Conservation (phyloP, 2,113 vertebrate genomes). For the Megaceryle maxima region DNA sequence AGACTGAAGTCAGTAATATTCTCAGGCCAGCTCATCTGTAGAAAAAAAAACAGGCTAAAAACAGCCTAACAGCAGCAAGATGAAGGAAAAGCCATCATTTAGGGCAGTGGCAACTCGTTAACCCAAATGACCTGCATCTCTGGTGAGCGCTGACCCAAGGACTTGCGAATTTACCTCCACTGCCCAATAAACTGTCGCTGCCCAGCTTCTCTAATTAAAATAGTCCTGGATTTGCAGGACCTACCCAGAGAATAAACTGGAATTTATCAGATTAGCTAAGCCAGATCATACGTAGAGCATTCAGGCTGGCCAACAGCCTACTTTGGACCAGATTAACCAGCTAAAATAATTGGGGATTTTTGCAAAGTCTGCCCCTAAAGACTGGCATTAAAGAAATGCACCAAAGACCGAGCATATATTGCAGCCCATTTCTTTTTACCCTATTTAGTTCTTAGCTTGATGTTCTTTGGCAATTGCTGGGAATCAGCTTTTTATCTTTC, state of each 20-base stretch:
- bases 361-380: slow-evolving; percentile 69
- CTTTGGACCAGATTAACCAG: slow-evolving; percentile 67
- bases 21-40: not conserved
- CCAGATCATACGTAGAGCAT: slow-evolving; percentile 51
- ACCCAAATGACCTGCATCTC: slow-evolving; percentile 60
- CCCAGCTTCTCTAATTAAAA: slow-evolving; percentile 65
- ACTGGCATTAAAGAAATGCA: slow-evolving; percentile 58
- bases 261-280: slow-evolving; percentile 71
- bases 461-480: slow-evolving; percentile 20
- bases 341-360: slow-evolving; percentile 73
- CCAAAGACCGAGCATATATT: slow-evolving; percentile 34
- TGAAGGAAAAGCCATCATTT: slow-evolving; percentile 43
- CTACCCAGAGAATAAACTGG: slow-evolving; percentile 68
- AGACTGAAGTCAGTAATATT: not conserved
- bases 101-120: slow-evolving; percentile 53
- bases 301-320: slow-evolving; percentile 69
- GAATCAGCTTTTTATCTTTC: slow-evolving; percentile 40
- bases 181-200: slow-evolving; percentile 59
- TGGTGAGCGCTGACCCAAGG: not conserved
- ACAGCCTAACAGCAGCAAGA: not conserved
- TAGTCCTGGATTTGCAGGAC: slow-evolving; percentile 66
- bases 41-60: slow-evolving; percentile 9
- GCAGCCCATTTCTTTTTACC: slow-evolving; percentile 48
- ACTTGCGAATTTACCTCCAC: slow-evolving; percentile 51
- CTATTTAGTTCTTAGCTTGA: slow-evolving; percentile 36